Conservation (phyloP, 2,888 invertebrate genomes). For the Poecilus cupreus region DNA sequence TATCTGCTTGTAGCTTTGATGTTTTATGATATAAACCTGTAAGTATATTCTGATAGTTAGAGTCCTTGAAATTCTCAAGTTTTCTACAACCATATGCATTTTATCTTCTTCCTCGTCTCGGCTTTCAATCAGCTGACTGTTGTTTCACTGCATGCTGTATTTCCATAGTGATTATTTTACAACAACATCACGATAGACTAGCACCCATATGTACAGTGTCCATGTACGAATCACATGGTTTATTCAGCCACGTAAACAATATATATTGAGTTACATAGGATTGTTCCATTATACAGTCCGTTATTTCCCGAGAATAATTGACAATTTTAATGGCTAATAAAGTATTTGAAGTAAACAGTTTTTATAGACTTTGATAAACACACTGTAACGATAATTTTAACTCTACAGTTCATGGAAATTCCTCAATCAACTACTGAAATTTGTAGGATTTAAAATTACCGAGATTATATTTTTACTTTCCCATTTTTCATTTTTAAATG, state of each 20-base stretch:
- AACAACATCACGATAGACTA: background rate
- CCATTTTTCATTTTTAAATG: too few species aligned
- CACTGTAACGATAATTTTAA: too few species aligned
- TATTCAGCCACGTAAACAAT: constrained; percentile 29
- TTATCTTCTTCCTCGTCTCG: background rate
- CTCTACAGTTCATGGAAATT: too few species aligned
- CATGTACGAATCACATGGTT: constrained; percentile 7
- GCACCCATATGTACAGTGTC: background rate
- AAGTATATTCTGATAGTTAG: too few species aligned
- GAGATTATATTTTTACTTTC: too few species aligned
- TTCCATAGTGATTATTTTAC: background rate
- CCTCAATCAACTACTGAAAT: too few species aligned
- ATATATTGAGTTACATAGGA: constrained; percentile 11
- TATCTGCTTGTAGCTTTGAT: too few species aligned
- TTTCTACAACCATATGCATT: background rate
- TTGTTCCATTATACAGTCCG: background rate
- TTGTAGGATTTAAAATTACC: too few species aligned
- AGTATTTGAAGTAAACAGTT: constrained; percentile 32
- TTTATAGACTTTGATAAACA: constrained; percentile 8
- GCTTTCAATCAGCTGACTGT: background rate
- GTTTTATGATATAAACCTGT: too few species aligned
- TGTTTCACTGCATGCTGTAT: background rate
- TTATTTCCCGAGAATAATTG: constrained; percentile 1
- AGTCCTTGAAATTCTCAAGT: background rate
- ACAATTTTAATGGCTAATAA: constrained; percentile 38